Evolutionary conservation across 1,140 invertebrate genomes (phyloP).

Genomic region (Anoplolepis gracilipes): DNA sequence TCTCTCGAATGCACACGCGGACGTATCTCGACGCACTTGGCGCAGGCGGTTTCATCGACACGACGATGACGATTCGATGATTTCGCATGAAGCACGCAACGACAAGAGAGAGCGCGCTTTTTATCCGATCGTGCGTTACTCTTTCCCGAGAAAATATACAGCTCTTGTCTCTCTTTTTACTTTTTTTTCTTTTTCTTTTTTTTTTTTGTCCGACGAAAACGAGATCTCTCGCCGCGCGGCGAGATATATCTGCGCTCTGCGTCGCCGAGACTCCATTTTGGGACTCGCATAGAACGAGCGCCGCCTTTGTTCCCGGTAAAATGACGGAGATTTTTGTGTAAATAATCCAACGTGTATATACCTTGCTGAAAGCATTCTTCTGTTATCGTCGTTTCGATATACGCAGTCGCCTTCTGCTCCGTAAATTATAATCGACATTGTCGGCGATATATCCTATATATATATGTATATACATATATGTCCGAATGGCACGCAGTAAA

Average conservation of each 20-base stretch:
- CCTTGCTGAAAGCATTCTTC: constrained; percentile 54
- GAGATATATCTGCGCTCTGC: constrained; percentile 24
- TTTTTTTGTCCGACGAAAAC: constrained; percentile 21
- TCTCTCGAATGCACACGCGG: constrained; percentile 28
- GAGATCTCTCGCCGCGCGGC: constrained; percentile 27
- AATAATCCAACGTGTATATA: constrained; percentile 37
- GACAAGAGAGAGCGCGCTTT: constrained; percentile 7
- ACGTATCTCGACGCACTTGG: background rate
- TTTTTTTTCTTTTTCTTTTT: background rate
- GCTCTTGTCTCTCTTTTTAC: background rate
- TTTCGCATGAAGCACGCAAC: constrained; percentile 28
- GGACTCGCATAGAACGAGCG: constrained; percentile 7
- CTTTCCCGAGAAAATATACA: constrained; percentile 6
- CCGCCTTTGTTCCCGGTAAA: constrained; percentile 56
- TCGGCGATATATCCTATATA: background rate
- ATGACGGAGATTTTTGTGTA: constrained; percentile 59
- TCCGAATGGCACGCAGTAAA: constrained; percentile 32
- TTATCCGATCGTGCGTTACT: constrained; percentile 14
- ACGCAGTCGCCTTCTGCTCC: constrained; percentile 21
- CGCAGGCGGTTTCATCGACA: constrained; percentile 4
- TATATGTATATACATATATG: background rate
- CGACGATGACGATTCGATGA: constrained; percentile 1
- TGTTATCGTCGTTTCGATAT: constrained; percentile 52
- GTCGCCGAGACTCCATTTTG: constrained; percentile 30
- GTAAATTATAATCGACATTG: constrained; percentile 55